Percentiles rank a stretch among this genome's conserved stretches.
Conservation (phyloP, 1,140 invertebrate genomes). For the Drosophila truncata region DNA sequence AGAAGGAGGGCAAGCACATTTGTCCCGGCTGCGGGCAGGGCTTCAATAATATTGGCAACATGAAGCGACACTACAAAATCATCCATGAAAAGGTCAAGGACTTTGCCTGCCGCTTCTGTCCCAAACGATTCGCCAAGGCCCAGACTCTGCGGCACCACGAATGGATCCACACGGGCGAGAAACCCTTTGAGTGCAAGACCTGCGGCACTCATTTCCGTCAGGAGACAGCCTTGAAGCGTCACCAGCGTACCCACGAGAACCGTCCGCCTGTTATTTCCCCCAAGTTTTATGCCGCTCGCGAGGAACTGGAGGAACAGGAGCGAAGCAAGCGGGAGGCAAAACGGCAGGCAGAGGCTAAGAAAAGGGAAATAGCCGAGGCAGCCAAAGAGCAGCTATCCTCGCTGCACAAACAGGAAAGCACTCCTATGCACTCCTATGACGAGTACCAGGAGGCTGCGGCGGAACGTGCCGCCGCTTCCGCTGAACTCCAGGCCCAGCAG, state of each 20-base stretch:
- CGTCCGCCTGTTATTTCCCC: constrained; percentile 74
- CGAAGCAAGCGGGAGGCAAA: constrained; percentile 70
- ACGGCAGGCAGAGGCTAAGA: constrained; percentile 69
- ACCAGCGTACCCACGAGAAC: constrained; percentile 80
- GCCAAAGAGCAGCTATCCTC: constrained; percentile 74
- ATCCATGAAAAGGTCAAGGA: constrained; percentile 84
- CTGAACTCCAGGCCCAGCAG: constrained; percentile 74
- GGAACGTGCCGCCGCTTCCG: constrained; percentile 68
- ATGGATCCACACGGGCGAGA: constrained; percentile 86
- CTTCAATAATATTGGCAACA: constrained; percentile 81
- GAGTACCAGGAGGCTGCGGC: constrained; percentile 74
- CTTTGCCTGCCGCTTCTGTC: constrained; percentile 80
- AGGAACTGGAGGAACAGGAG: constrained; percentile 77
- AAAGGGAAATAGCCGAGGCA: constrained; percentile 74
- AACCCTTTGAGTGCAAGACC: constrained; percentile 76
- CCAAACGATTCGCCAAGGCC: constrained; percentile 78
- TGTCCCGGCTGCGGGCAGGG: constrained; percentile 81
- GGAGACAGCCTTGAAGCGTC: constrained; percentile 77
- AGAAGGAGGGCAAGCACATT: constrained; percentile 81
- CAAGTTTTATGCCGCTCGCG: constrained; percentile 76
- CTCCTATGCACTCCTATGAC: constrained; percentile 67
- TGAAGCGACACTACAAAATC: constrained; percentile 81
- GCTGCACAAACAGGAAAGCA: constrained; percentile 65
- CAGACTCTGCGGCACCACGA: constrained; percentile 83
- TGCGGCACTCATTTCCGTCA: constrained; percentile 81